Percentiles rank a stretch among this genome's conserved stretches.
These are phyloP conservation scores for Berghia stephanieae DNA, from an alignment of 1,140 invertebrate genomes.

Conservation along the genomic window DNA sequence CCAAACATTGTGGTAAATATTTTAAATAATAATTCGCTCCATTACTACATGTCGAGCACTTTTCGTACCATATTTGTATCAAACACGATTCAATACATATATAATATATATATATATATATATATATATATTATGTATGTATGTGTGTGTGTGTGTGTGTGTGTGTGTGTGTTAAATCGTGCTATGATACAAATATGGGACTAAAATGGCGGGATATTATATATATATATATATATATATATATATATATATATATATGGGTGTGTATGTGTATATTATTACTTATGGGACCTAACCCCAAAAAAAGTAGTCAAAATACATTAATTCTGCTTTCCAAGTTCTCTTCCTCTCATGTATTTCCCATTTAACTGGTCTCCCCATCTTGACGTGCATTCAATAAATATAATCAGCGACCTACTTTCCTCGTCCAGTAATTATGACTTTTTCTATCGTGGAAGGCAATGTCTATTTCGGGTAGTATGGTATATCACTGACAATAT, in stretches of 20 bases:
- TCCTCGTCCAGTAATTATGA: not conserved
- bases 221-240: not conserved
- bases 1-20: too few relatives aligned
- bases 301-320: not conserved
- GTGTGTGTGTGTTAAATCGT: not conserved
- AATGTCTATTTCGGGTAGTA: too few relatives aligned
- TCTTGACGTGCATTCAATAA: not conserved
- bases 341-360: not conserved
- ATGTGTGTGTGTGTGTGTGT: constrained; percentile 4
- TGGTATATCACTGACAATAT: too few relatives aligned
- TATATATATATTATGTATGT: too few relatives aligned
- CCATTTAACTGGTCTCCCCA: not conserved
- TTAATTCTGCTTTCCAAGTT: not conserved
- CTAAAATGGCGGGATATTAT: not conserved
- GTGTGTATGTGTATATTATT: constrained; percentile 21
- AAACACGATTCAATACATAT: too few relatives aligned
- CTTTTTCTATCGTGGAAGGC: too few relatives aligned
- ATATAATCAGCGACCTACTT: not conserved
- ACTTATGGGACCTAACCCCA: not conserved
- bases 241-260: not conserved
- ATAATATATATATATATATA: too few relatives aligned
- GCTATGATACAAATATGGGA: not conserved
- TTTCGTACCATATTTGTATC: too few relatives aligned
- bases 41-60: too few relatives aligned
- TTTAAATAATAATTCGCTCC: too few relatives aligned